These are phyloP conservation scores for Raja brachyura DNA, from an alignment of 2,113 vertebrate genomes.

Conservation along the genomic window DNA sequence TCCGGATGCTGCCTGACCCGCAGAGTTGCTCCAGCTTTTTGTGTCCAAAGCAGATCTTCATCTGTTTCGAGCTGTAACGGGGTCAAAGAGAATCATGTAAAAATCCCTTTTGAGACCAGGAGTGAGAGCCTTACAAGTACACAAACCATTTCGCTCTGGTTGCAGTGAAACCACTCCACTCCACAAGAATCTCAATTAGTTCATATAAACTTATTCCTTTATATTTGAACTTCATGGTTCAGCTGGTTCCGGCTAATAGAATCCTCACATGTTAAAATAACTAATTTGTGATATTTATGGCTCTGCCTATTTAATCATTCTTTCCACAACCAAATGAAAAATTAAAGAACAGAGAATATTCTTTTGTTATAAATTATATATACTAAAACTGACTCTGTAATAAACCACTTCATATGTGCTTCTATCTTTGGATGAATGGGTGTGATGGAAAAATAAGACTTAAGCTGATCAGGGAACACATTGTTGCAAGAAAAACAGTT, in stretches of 20 bases:
- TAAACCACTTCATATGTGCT: not conserved
- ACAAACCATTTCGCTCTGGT: not conserved
- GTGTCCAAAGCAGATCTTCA: not conserved
- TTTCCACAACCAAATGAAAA: slow-evolving; percentile 22
- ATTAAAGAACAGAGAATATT: not conserved
- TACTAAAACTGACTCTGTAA: not conserved
- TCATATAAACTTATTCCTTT: not conserved
- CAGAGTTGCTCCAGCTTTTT: too few relatives aligned
- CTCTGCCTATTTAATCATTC: slow-evolving; percentile 21
- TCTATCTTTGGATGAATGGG: not conserved
- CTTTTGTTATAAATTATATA: slow-evolving; percentile 6
- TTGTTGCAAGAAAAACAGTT: not conserved
- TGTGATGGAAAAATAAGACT: not conserved
- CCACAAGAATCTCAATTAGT: slow-evolving; percentile 6
- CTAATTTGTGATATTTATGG: not conserved
- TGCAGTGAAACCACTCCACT: slow-evolving; percentile 1
- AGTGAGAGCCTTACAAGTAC: not conserved
- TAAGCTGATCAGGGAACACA: not conserved
- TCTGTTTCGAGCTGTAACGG: not conserved
- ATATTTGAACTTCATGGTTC: not conserved
- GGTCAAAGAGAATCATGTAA: slow-evolving; percentile 23
- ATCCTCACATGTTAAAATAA: slow-evolving; percentile 6
- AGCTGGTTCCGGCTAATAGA: not conserved
- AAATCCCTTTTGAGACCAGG: not conserved
- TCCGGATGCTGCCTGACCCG: too few relatives aligned